A percentile compares a stretch with the other conserved stretches of the same genome.
Evolutionary conservation across 2,113 vertebrate genomes (phyloP).

Genomic region (Perognathus longimembris): DNA sequence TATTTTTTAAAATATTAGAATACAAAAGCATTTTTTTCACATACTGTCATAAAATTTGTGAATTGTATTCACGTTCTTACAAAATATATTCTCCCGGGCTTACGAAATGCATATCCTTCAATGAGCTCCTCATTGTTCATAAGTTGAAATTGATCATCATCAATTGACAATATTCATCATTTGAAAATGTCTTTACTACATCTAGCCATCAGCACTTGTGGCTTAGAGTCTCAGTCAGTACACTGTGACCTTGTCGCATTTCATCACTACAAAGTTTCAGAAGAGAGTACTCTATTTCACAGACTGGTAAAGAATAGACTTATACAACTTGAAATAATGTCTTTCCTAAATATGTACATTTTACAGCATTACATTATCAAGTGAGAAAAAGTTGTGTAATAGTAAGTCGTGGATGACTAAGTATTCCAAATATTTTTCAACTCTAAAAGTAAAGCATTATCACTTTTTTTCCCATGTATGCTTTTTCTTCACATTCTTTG

Average conservation of each 20-base stretch:
- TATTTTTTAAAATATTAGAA: background rate
- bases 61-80: background rate
- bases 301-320: background rate
- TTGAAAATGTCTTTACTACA: background rate
- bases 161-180: background rate
- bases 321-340: background rate
- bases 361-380: background rate
- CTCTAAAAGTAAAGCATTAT: background rate
- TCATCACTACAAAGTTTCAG: background rate
- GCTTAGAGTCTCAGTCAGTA: too few relatives aligned
- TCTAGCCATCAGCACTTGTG: too few relatives aligned
- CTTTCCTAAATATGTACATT: background rate
- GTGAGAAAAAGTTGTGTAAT: background rate
- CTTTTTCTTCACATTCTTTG: background rate
- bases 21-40: background rate
- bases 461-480: background rate
- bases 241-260: too few relatives aligned
- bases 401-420: background rate
- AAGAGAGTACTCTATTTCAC: too few relatives aligned
- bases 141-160: background rate
- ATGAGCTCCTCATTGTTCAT: background rate
- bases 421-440: background rate
- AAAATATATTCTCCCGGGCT: background rate
- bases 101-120: background rate
- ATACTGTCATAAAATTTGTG: background rate